Percentiles rank a stretch among this genome's conserved stretches.
Conservation (phyloP, 92 coral and sea anemone genomes). For the Phenganax marumi region DNA sequence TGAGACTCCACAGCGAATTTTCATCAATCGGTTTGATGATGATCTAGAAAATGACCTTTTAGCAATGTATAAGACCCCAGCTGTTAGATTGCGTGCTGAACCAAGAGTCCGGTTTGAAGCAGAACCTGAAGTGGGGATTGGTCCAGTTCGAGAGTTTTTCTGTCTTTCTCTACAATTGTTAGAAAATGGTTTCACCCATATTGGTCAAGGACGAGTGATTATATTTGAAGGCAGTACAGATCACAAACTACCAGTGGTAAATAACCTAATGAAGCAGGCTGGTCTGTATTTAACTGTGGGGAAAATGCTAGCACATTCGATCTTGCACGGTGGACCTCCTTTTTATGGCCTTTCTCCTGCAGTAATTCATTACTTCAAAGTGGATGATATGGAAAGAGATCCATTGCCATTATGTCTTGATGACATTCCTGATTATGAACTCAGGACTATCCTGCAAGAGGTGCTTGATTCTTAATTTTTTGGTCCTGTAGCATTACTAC, state of each 20-base stretch:
- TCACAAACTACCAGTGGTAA: slow-evolving; percentile 11
- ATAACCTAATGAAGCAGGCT: slow-evolving; percentile 7
- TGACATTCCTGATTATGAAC: slow-evolving; percentile 17
- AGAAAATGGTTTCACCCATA: slow-evolving; percentile 1
- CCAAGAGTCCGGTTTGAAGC: slow-evolving; percentile 17
- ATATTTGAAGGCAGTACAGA: slow-evolving; percentile 20
- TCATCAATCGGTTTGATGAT: slow-evolving; percentile 5
- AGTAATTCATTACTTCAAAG: neutral
- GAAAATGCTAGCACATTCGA: neutral
- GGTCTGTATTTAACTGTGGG: slow-evolving; percentile 17
- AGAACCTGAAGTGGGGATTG: slow-evolving; percentile 21
- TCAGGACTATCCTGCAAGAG: slow-evolving; percentile 10
- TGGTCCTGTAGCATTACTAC: neutral
- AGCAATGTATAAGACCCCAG: slow-evolving; percentile 11
- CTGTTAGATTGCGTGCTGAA: neutral
- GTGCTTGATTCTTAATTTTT: neutral
- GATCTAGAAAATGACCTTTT: slow-evolving; percentile 20
- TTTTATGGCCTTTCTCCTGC: slow-evolving; percentile 30
- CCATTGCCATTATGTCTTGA: slow-evolving; percentile 20
- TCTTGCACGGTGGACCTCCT: slow-evolving; percentile 21
- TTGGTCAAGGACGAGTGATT: slow-evolving; percentile 8
- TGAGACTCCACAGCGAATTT: slow-evolving; percentile 14
- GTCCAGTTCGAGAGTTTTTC: slow-evolving; percentile 25
- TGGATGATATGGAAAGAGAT: slow-evolving; percentile 6
- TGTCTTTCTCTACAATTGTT: slow-evolving; percentile 16